Percentiles rank a stretch among this genome's conserved stretches.
Conservation (phyloP, 2,888 invertebrate species). For the Polyommatus iphigenia region DNA sequence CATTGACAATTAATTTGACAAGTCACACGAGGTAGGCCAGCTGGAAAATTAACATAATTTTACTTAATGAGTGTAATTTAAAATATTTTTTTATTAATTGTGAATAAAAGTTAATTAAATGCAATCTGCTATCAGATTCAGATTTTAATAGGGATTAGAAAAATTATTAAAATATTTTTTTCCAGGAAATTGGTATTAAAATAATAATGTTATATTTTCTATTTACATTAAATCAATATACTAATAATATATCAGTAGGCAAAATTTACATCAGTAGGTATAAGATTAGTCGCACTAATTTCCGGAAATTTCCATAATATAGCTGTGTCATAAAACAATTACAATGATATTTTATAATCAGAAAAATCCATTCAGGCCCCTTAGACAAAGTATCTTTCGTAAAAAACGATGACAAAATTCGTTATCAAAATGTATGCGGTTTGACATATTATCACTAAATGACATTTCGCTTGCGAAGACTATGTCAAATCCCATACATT, state of each 20-base stretch:
- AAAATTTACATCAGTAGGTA: not conserved
- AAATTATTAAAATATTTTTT: not conserved
- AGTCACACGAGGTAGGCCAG: not conserved
- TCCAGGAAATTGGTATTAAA: not conserved
- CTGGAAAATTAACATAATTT: conserved; percentile 9
- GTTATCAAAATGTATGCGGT: too few species aligned
- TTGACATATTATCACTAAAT: too few species aligned
- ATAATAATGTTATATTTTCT: not conserved
- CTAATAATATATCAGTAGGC: not conserved
- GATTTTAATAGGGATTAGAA: too few species aligned
- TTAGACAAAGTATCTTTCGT: too few species aligned
- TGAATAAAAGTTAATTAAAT: not conserved
- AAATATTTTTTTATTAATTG: not conserved
- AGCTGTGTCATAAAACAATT: too few species aligned
- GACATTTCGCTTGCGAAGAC: too few species aligned
- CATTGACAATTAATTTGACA: not conserved
- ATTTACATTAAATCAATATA: not conserved
- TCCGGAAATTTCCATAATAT: not conserved
- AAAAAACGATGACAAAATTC: too few species aligned
- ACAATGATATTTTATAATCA: too few species aligned
- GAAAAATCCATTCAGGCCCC: too few species aligned
- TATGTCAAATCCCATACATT: too few species aligned
- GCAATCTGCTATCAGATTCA: not conserved
- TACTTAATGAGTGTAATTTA: not conserved
- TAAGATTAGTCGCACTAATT: not conserved